phyloP scores from a whole-genome alignment of 2,797 vertebrate genomes.

The Anableps anableps region DNA sequence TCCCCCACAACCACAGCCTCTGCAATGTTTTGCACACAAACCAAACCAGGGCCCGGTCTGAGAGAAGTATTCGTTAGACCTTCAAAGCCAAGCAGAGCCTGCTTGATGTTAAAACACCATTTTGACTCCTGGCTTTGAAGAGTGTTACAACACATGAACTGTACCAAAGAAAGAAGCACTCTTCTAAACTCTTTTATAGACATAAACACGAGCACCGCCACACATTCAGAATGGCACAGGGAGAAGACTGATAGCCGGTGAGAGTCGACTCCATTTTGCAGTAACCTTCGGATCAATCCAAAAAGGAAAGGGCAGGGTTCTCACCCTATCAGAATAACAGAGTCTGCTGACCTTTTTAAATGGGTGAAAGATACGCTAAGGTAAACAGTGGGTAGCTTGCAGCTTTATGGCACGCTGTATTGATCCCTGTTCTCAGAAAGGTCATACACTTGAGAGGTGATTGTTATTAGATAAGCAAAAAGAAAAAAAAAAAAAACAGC shows the following conservation, averaged over 20 bases:
- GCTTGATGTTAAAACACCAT: conserved; percentile 67
- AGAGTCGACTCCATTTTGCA: conserved; percentile 47
- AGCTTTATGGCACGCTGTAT: conserved; percentile 64
- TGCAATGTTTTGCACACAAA: conserved; percentile 79
- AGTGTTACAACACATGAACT: conserved; percentile 53
- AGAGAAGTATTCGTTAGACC: conserved; percentile 60
- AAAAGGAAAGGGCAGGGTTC: conserved; percentile 67
- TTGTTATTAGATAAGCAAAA: conserved; percentile 72
- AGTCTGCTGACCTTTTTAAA: conserved; percentile 80
- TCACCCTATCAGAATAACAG: conserved; percentile 61
- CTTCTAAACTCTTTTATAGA: conserved; percentile 24
- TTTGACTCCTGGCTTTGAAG: conserved; percentile 72
- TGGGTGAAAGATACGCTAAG: conserved; percentile 71
- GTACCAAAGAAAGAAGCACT: conserved; percentile 31
- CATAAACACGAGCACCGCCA: conserved; percentile 1
- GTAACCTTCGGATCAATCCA: conserved; percentile 66
- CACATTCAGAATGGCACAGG: conserved; percentile 29
- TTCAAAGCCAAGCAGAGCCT: conserved; percentile 69
- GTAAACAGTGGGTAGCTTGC: conserved; percentile 77
- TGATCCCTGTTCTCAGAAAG: conserved; percentile 71
- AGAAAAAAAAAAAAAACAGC: conserved; percentile 15
- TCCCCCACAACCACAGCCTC: conserved; percentile 63
- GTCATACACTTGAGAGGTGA: conserved; percentile 69
- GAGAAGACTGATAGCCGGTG: conserved; percentile 27
- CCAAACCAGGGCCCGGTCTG: conserved; percentile 52